phyloP scores from a whole-genome alignment of 2,888 invertebrate genomes.

The Cynaeus angustus region DNA sequence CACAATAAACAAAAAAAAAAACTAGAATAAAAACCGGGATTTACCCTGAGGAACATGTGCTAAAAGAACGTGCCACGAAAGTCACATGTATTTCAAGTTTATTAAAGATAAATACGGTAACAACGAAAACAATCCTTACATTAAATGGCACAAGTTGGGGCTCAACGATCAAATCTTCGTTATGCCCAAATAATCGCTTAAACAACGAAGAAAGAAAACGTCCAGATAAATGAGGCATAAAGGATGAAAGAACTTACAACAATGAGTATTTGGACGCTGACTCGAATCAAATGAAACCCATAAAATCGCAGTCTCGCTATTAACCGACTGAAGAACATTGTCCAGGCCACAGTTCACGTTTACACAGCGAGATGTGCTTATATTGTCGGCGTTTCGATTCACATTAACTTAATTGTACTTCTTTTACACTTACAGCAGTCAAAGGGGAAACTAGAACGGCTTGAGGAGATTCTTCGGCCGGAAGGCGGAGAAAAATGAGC shows the following conservation, averaged over 20 bases:
- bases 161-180: constrained; percentile 50
- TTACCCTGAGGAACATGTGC: constrained; percentile 40
- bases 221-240: constrained; percentile 37
- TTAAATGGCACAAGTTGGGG: constrained; percentile 59
- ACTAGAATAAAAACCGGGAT: constrained; percentile 21
- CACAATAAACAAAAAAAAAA: constrained; percentile 55
- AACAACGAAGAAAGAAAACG: constrained; percentile 13
- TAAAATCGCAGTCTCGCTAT: constrained; percentile 43
- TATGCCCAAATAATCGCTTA: constrained; percentile 12
- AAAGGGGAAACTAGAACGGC: not conserved
- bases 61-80: constrained; percentile 28
- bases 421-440: constrained; percentile 8
- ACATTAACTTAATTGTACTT: constrained; percentile 48
- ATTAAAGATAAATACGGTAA: constrained; percentile 58
- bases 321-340: constrained; percentile 54
- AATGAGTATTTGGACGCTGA: constrained; percentile 58
- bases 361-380: constrained; percentile 55
- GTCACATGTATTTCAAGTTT: constrained; percentile 62
- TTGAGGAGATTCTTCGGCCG: not conserved
- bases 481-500: constrained; percentile 5
- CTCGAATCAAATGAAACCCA: constrained; percentile 55
- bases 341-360: constrained; percentile 55
- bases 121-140: constrained; percentile 60
- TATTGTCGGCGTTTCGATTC: constrained; percentile 66
- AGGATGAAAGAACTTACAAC: constrained; percentile 57